Percentiles rank a stretch among this genome's conserved stretches.
Conservation (phyloP, 2,888 invertebrate species). For the Ormyrus pomaceus region DNA sequence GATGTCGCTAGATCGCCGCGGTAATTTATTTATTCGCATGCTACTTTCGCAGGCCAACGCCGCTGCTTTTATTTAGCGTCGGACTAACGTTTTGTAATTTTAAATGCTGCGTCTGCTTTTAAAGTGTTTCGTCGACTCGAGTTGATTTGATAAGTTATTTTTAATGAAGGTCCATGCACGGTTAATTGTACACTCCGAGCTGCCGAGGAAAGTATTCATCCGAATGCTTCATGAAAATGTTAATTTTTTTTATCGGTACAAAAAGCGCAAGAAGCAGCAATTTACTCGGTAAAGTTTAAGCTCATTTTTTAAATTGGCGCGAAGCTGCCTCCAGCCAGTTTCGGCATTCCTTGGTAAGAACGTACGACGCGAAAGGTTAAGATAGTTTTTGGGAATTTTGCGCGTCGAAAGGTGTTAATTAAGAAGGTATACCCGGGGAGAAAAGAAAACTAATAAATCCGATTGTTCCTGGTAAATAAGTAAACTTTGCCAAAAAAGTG, state of each 20-base stretch:
- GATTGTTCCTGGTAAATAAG: background rate
- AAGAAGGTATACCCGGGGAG: background rate
- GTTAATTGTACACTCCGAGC: too few species aligned
- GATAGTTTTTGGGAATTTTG: slow-evolving; percentile 25
- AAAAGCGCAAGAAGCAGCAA: background rate
- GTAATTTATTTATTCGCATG: background rate
- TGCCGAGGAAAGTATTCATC: too few species aligned
- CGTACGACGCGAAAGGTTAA: slow-evolving; percentile 6
- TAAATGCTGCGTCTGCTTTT: too few species aligned
- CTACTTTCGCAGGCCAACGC: too few species aligned
- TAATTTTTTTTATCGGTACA: background rate
- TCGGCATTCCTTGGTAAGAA: background rate
- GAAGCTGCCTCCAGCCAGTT: slow-evolving; percentile 6
- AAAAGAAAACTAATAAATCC: slow-evolving; percentile 15
- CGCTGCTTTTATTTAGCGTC: too few species aligned
- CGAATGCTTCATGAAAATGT: background rate
- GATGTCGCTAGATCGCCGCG: background rate
- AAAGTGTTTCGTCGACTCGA: too few species aligned
- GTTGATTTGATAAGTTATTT: too few species aligned
- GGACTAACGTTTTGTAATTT: too few species aligned
- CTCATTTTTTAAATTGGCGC: slow-evolving; percentile 26
- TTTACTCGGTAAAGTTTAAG: slow-evolving; percentile 12
- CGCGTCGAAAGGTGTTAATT: slow-evolving; percentile 33
- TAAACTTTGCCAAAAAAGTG: slow-evolving; percentile 4
- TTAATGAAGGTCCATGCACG: too few species aligned